Percentiles rank a stretch among this genome's conserved stretches.
Evolutionary conservation across 2,888 invertebrate genomes (phyloP).

Genomic region (Brenthis daphne): DNA sequence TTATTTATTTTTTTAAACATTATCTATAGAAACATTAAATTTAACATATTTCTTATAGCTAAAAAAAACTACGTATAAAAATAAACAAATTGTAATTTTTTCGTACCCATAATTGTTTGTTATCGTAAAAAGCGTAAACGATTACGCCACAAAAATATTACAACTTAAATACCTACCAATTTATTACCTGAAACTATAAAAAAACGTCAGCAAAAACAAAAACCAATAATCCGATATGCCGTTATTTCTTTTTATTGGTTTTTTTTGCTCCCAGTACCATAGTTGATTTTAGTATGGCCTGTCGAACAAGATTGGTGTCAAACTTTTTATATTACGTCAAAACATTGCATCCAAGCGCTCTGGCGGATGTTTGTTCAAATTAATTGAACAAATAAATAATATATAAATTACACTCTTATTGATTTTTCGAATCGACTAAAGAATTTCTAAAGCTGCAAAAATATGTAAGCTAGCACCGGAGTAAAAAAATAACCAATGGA

Average conservation of each 20-base stretch:
- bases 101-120: no score
- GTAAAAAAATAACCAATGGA: no score
- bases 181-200: slow-evolving; percentile 11
- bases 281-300: not conserved
- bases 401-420: not conserved
- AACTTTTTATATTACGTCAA: slow-evolving; percentile 26
- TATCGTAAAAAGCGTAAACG: no score
- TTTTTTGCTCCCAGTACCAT: slow-evolving; percentile 26
- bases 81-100: no score
- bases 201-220: slow-evolving; percentile 15
- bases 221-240: slow-evolving; percentile 18
- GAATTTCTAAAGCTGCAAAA: no score
- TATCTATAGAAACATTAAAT: no score
- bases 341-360: slow-evolving; percentile 17
- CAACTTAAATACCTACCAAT: slow-evolving; percentile 7
- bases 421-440: not conserved
- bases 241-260: slow-evolving; percentile 1
- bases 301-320: slow-evolving; percentile 15
- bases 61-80: no score
- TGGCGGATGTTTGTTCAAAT: slow-evolving; percentile 15
- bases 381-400: slow-evolving; percentile 8
- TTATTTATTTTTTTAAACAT: no score
- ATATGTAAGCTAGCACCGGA: no score
- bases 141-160: not conserved
- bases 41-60: no score